phyloP scores from a whole-genome alignment of 2,888 invertebrate genomes.

The Eutolmus rufibarbis region DNA sequence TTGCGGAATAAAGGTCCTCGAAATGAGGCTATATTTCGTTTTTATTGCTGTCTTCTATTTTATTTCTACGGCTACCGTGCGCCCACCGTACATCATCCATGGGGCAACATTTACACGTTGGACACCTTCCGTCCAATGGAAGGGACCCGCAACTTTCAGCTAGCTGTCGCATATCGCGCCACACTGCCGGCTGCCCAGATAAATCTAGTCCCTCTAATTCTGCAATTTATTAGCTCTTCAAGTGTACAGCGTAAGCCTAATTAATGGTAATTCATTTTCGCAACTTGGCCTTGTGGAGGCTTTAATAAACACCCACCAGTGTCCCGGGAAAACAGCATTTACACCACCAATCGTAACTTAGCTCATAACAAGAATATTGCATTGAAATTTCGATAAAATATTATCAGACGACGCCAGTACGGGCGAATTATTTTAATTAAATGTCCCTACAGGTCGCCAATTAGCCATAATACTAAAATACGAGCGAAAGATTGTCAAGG shows the following conservation, averaged over 20 bases:
- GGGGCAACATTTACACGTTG: not conserved
- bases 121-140: not conserved
- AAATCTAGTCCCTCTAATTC: not conserved
- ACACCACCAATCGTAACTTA: not conserved
- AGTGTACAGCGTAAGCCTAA: not conserved
- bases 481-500: not conserved
- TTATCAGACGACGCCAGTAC: not conserved
- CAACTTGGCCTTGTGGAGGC: not conserved
- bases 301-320: not conserved
- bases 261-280: not conserved
- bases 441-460: not conserved
- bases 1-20: not conserved
- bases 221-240: not conserved
- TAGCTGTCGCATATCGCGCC: not conserved
- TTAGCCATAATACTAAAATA: not conserved
- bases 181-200: not conserved
- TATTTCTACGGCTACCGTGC: not conserved
- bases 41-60: not conserved
- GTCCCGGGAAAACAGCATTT: not conserved
- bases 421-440: not conserved
- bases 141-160: not conserved
- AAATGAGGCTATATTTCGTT: not conserved
- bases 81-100: not conserved
- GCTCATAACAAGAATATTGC: not conserved
- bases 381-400: not conserved